Conservation (phyloP, 1,140 invertebrate species). For the Drosophila bifasciata region DNA sequence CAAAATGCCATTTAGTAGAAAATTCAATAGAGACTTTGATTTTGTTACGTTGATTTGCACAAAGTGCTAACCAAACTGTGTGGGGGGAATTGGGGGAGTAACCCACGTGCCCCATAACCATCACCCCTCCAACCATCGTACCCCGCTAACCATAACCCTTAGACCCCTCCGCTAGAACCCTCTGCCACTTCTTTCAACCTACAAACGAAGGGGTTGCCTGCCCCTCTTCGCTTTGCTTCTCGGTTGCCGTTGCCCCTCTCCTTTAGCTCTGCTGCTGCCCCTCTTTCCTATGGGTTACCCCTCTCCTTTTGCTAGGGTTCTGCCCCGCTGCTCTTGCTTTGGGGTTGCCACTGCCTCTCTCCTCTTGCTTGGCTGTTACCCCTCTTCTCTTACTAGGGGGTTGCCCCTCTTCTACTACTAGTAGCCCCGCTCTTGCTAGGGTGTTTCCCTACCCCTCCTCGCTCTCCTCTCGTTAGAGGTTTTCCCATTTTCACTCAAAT, state of each 20-base stretch:
- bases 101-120: too few relatives aligned
- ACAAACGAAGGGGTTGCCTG: not conserved
- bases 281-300: too few relatives aligned
- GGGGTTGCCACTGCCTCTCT: too few relatives aligned
- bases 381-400: too few relatives aligned
- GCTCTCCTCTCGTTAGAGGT: not conserved
- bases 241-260: too few relatives aligned
- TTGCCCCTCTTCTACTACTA: not conserved
- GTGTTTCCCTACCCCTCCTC: not conserved
- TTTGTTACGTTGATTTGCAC: conserved; percentile 79
- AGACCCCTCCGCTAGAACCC: not conserved
- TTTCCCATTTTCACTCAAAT: conserved; percentile 50
- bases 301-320: too few relatives aligned
- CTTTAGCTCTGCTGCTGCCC: too few relatives aligned
- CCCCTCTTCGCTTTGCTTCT: too few relatives aligned
- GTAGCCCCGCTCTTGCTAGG: not conserved
- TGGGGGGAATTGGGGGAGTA: too few relatives aligned
- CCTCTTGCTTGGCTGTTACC: too few relatives aligned
- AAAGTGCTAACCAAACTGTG: conserved; percentile 61
- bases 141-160: conserved; percentile 7
- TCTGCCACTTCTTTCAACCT: conserved; percentile 17
- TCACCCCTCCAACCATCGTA: too few relatives aligned
- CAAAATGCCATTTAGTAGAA: conserved; percentile 79
- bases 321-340: too few relatives aligned
- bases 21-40: conserved; percentile 81